Percentiles rank a stretch among this genome's conserved stretches.
phyloP scores from a whole-genome alignment of 2,113 vertebrate species.

The Grantiella picta region DNA sequence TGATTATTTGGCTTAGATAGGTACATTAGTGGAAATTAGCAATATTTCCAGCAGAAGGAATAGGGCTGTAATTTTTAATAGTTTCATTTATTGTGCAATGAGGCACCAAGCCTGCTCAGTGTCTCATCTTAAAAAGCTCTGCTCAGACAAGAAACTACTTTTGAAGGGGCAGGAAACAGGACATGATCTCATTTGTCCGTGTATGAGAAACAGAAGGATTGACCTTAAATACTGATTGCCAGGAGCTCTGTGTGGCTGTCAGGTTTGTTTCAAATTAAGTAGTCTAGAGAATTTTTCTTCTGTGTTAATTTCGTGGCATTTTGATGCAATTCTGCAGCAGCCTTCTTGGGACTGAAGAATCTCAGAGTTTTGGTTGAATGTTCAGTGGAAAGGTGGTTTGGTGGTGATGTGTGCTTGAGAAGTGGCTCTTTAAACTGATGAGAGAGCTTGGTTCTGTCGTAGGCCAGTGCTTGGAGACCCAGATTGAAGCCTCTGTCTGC shows the following conservation, averaged over 20 bases:
- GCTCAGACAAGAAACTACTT: neutral
- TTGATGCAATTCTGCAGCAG: neutral
- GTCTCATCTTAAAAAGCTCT: neutral
- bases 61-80: neutral
- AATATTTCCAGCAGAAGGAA: neutral
- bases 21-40: accelerated
- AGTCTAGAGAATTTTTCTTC: neutral
- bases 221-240: neutral
- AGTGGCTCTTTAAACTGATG: neutral
- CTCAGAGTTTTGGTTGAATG: neutral
- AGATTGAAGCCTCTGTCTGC: neutral
- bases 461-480: neutral
- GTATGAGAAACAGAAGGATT: constrained; percentile 14
- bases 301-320: neutral
- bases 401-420: neutral
- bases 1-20: neutral
- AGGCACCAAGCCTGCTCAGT: neutral
- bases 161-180: constrained; percentile 9
- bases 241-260: neutral
- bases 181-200: constrained; percentile 35
- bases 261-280: neutral
- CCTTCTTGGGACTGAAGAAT: neutral
- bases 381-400: neutral
- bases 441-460: neutral
- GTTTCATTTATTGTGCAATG: neutral